Evolutionary conservation across 37 sponge, comb jelly and placozoan genomes (phyloP), one percentile per base, ranked within the genome.

Genomic region (Bolinopsis microptera): DNA sequence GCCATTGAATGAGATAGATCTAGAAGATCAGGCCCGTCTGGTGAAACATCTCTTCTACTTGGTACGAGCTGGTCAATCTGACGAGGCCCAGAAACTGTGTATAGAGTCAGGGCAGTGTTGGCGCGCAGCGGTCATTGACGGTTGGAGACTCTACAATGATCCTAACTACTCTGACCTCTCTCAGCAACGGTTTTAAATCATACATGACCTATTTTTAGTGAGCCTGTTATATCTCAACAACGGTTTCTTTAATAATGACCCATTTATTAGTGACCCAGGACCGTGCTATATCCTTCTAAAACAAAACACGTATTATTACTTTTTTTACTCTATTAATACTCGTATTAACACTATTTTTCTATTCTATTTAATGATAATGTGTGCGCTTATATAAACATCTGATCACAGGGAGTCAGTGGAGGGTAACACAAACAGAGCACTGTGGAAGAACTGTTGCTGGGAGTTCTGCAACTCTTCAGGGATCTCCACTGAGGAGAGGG

Each of bases 361-460:
- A n/a, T n/a, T n/a, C n/a, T n/a, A n/a, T n/a, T n/a, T n/a, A n/a
- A n/a, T n/a, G n/a, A n/a, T n/a, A n/a, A n/a, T n/a, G n/a, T n/a
- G n/a, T n/a, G n/a, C n/a, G n/a, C n/a, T n/a, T n/a, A n/a, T n/a
- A n/a, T n/a, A n/a, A n/a, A n/a, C n/a, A n/a, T n/a, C n/a, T n/a
- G n/a, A n/a, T n/a, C n/a, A n/a, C n/a, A 77, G 80, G 40, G 95
- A 94, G 38, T 76, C 94, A 1, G 94, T 97, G 0, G 96, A 96
- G 83, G 99, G 99, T 0, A 99, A 97, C 88, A 13, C 38, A 31
- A 76, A 30, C 26, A 94, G 99, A 76, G 96, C 95, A 75, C 69
- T 97, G 38, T 99, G 99, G 99, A 99, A 99, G 94, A 30, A 30
- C 21, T 74, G 95, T 22, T 94, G 94, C 83, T 97, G 97, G 97